phyloP scores from a whole-genome alignment of 2,797 vertebrate species.

The Sebastes matsubarae region DNA sequence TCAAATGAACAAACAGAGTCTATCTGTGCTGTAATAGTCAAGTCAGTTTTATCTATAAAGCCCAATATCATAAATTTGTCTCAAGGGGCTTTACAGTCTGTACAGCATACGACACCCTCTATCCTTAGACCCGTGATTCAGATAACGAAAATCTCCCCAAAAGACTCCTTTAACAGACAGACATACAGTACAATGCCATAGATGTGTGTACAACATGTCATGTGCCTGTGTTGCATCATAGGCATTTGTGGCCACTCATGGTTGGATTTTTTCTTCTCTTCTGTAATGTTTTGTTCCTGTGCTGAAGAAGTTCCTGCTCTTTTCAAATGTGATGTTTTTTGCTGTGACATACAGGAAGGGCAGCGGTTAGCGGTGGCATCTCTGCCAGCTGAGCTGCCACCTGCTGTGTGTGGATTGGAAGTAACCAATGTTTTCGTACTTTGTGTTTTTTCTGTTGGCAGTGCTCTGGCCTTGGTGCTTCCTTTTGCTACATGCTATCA shows the following conservation, averaged over 20 bases:
- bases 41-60: not conserved
- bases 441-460: slow-evolving; percentile 59
- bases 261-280: not conserved
- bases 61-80: not conserved
- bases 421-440: not conserved
- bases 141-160: not conserved
- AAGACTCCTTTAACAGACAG: not conserved
- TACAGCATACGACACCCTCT: not conserved
- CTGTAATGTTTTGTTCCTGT: not conserved
- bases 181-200: not conserved
- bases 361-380: not conserved
- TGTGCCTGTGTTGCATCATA: not conserved
- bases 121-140: not conserved
- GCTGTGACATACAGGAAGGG: not conserved
- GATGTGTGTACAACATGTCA: not conserved
- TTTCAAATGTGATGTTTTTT: not conserved
- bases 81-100: not conserved
- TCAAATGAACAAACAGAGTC: not conserved
- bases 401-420: not conserved
- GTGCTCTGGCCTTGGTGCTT: slow-evolving; percentile 97
- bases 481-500: slow-evolving; percentile 97
- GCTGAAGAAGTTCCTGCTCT: not conserved
- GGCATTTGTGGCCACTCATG: not conserved
- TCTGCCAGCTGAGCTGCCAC: no score
- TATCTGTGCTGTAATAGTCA: not conserved